These are phyloP conservation scores for Fregetta grallaria DNA, from an alignment of 2,113 vertebrate genomes.

Conservation along the genomic window DNA sequence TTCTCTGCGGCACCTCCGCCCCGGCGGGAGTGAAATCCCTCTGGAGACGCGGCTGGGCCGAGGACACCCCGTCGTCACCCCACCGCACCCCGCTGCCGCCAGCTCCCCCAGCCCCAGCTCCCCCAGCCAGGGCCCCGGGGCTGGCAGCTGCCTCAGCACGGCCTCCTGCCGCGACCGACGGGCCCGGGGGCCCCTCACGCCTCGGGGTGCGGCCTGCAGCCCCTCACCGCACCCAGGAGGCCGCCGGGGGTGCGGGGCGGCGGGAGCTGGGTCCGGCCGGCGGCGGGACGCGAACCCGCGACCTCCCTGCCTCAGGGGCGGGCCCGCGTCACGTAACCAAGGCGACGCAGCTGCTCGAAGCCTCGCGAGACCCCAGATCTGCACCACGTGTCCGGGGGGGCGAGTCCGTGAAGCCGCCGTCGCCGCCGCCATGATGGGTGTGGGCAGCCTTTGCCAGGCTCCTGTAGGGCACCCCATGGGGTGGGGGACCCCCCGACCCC, in stretches of 20 bases:
- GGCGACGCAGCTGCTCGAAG: not conserved
- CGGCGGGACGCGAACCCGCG: not conserved
- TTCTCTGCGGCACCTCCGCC: accelerated
- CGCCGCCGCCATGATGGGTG: not conserved
- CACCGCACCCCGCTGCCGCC: accelerated
- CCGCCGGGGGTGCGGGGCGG: too few species aligned
- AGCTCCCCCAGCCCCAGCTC: not conserved
- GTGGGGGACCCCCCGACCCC: accelerated
- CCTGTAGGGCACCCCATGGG: not conserved
- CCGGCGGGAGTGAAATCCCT: too few species aligned
- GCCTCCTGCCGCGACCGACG: too few species aligned
- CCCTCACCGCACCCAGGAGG: not conserved
- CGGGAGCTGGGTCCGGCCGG: too few species aligned
- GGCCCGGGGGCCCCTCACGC: not conserved
- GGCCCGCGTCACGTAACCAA: not conserved
- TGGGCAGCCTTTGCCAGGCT: not conserved
- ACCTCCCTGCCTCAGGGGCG: accelerated
- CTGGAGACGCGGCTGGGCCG: not conserved
- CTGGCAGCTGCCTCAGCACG: not conserved
- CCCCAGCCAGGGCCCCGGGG: not conserved
- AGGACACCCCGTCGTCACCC: not conserved
- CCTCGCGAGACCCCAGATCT: not conserved
- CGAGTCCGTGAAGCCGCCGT: not conserved
- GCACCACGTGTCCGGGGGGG: accelerated
- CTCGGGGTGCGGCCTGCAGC: not conserved